Percentiles rank a stretch among this genome's conserved stretches.
Evolutionary conservation across 1,140 invertebrate genomes (phyloP).

Genomic region (Drosophila pectinifera): DNA sequence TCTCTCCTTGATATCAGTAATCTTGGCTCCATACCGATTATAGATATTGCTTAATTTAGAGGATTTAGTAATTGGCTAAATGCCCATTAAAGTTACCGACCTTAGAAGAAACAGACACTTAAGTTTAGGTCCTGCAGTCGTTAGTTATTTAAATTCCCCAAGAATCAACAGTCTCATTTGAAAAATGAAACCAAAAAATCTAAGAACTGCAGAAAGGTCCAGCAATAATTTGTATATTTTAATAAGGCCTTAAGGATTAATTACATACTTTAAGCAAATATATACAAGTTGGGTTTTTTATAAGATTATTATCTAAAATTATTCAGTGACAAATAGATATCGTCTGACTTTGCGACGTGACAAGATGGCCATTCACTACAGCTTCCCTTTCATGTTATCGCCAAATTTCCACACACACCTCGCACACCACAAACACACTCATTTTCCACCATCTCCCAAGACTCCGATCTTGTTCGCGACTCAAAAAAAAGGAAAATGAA

Average conservation of each 20-base stretch:
- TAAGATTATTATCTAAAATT: too few relatives aligned
- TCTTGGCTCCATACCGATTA: neutral
- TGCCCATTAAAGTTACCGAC: too few relatives aligned
- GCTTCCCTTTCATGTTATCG: conserved; percentile 4
- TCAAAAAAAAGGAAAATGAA: neutral
- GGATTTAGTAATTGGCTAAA: too few relatives aligned
- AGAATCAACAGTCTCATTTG: neutral
- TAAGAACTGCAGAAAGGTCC: neutral
- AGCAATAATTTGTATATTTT: too few relatives aligned
- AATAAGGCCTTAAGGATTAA: neutral
- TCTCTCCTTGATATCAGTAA: neutral
- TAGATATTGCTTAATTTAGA: too few relatives aligned
- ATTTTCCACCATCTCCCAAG: neutral
- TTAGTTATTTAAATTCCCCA: neutral
- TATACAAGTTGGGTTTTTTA: neutral
- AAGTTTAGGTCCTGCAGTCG: too few relatives aligned
- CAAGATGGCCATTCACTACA: conserved; percentile 9
- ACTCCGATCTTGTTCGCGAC: conserved; percentile 12
- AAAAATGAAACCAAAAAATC: neutral
- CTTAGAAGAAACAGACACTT: neutral
- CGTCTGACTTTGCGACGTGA: conserved; percentile 2
- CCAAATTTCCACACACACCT: conserved; percentile 8
- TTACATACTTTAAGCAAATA: neutral
- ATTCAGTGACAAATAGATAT: neutral
- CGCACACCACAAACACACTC: neutral